These are phyloP conservation scores for Grus americana DNA, from an alignment of 2,113 vertebrate species.

Conservation along the genomic window DNA sequence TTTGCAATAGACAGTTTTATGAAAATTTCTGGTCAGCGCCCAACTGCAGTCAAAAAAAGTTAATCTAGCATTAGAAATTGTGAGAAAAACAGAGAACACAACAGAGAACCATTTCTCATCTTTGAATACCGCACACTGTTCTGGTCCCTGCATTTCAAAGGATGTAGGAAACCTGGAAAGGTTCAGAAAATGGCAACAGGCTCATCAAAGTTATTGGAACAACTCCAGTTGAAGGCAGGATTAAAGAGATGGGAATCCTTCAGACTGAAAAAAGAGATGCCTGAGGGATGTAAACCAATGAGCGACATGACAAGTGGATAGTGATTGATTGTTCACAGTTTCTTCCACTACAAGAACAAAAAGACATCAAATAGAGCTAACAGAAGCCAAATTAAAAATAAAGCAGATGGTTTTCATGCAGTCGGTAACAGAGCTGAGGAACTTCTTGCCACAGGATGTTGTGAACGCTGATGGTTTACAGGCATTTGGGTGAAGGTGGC, in stretches of 20 bases:
- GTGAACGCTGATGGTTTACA: not conserved
- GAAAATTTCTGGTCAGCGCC: not conserved
- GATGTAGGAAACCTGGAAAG: not conserved
- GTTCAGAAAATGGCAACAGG: conserved; percentile 1
- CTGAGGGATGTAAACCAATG: not conserved
- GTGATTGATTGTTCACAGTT: not conserved
- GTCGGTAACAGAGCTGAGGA: not conserved
- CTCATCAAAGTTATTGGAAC: not conserved
- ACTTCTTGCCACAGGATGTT: not conserved
- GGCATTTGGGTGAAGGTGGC: not conserved
- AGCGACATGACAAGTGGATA: not conserved
- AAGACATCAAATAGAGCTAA: not conserved
- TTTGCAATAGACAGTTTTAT: not conserved
- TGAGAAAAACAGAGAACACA: not conserved
- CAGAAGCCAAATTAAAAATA: not conserved
- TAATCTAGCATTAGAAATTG: not conserved
- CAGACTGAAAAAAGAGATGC: not conserved
- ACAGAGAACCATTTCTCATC: not conserved
- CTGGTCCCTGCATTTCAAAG: not conserved
- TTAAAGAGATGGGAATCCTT: not conserved
- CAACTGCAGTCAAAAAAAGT: not conserved
- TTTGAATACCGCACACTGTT: not conserved
- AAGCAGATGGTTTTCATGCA: not conserved
- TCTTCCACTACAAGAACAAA: not conserved
- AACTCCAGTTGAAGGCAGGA: not conserved